Evolutionary conservation across 2,888 invertebrate genomes (phyloP), one percentile per base, ranked within the genome.

Genomic region (Lithophane socia): DNA sequence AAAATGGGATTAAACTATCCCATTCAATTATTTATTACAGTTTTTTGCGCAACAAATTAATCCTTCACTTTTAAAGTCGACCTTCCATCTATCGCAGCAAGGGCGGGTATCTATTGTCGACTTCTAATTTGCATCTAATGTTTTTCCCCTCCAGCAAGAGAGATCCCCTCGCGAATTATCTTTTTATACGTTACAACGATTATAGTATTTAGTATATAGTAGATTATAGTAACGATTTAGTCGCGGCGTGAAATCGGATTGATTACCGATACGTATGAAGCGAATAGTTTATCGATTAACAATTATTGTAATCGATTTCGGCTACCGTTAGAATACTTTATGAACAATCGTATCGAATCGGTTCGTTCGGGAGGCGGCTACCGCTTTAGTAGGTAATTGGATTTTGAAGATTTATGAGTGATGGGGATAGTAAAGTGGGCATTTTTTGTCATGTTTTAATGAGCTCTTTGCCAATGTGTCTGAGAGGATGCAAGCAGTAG

Each of bases 161-260:
- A 82, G 84, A 75, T 79, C 90, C 93, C 93, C 91, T 92, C 82
- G 91, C 90, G 83, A 91, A 88, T 91, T 90, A 90, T 91, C 92
- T 94, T 90, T 96, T 94, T 96, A 95, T 95, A 93, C 93, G 95
- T 95, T 94, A 93, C 86, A 84, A 84, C 91, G 89, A 92, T 94
- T 94, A 94, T 92, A 93, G 90, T 92, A 92, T 92, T 92, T 92
- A 92, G n/a, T n/a, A n/a, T n/a, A n/a, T n/a, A n/a, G n/a, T n/a
- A n/a, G 89, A 92, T 94, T 94, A 94, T 92, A 93, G 90, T 92
- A 92, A n/a, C n/a, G n/a, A n/a, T 92, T 92, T 92, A 92, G 90
- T 90, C 89, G 91, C 80, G 86, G 91, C 95, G 94, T 95, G 93
- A 94, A 95, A 95, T 95, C 94, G 93, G 92, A 94, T 94, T 94